Base-by-base conservation (phyloP, 1,140 invertebrate genomes). In the Solen grandis region DNA sequence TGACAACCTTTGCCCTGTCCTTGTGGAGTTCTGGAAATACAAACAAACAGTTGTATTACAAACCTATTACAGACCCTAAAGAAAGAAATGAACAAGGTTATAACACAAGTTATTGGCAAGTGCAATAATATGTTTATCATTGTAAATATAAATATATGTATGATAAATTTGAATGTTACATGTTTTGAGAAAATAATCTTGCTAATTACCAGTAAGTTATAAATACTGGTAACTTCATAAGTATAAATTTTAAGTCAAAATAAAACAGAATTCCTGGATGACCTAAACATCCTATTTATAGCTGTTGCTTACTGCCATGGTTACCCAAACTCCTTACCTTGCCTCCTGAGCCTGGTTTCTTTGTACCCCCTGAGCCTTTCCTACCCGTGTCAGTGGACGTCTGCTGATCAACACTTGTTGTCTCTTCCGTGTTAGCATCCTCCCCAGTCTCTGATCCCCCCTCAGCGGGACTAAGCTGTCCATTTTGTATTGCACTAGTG, bases 321-420 rank as follows among this genome's bases (percentile, higher is more conserved):
- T 19, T 16, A 5, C 5, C 25, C 1, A 36, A 25, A 16, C 14
- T 25, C 65, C 65, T 8, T 52, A 65, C 68, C 77, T 80, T 85
- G 36, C 81, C 80, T 22, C 78, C 84, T 59, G 78, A 81, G n/a
- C 84, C 84, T n/a, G 81, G 82, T 62, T 85, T 85, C 59, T 83
- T 83, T 3, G 73, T 75, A 35, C 77, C 84, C 57, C 73, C 81
- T 63, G 84, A 85, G 22, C 81, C 81, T 63, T 76, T 83, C 33
- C 84, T 78, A 14, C 50, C 25, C 19, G 25, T 14, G 33, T 73
- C 57, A 4, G 38, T 31, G 2, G 35, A 38, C 5, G 62, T 50
- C 4, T 66, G 27, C 19, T n/a, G 13, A 22, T 77, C 65, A 60
- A 27, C 72, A 54, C 69, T 66, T 22, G 63, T 70, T n/a, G 54